phyloP scores from a whole-genome alignment of 2,797 vertebrate genomes.

The Falco biarmicus region DNA sequence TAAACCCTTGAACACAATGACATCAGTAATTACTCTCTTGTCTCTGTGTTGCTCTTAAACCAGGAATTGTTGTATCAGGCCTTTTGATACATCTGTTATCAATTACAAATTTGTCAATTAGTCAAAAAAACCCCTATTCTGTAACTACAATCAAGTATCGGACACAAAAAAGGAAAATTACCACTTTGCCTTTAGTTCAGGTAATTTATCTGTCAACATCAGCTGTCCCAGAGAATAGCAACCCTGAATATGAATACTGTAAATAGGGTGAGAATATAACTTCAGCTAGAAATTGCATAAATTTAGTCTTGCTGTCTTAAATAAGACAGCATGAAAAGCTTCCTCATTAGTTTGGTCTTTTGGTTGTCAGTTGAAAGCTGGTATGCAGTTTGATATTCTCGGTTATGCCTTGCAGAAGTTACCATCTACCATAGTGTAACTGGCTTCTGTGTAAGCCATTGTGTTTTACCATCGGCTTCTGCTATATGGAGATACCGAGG shows the following conservation, averaged over 20 bases:
- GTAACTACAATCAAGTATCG: background rate
- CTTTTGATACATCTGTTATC: conserved; percentile 29
- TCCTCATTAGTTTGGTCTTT: background rate
- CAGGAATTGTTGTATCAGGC: background rate
- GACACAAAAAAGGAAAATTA: background rate
- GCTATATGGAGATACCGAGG: conserved; percentile 63
- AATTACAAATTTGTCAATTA: background rate
- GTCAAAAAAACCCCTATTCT: background rate
- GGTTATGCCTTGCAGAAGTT: conserved; percentile 69
- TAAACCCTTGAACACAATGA: conserved; percentile 83
- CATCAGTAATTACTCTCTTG: conserved; percentile 74
- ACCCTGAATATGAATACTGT: background rate
- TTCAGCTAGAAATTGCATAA: background rate
- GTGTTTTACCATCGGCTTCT: background rate
- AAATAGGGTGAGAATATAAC: background rate
- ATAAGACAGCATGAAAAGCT: background rate
- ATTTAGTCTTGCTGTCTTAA: background rate
- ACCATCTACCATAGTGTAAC: accelerated
- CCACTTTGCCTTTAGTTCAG: background rate
- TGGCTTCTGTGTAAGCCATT: background rate
- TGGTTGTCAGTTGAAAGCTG: background rate
- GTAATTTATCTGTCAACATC: background rate
- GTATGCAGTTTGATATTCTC: conserved; percentile 38
- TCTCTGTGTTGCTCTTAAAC: conserved; percentile 79
- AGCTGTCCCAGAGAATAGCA: background rate